Conservation (phyloP, 2,113 vertebrate species). For the Paradisaea rubra region DNA sequence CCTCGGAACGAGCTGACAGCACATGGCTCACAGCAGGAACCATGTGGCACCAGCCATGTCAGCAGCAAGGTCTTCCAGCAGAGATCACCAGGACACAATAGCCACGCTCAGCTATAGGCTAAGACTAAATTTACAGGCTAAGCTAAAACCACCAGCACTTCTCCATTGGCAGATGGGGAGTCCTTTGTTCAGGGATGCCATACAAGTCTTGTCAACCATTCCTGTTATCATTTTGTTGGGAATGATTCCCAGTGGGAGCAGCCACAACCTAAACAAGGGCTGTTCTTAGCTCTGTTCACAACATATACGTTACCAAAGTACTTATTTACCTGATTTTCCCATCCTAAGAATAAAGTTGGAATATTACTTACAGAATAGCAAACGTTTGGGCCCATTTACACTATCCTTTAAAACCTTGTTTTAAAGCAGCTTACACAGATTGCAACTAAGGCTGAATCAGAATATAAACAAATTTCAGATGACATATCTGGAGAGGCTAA, state of each 20-base stretch:
- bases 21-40: background rate
- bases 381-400: background rate
- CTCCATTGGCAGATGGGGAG: background rate
- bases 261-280: background rate
- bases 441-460: background rate
- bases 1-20: background rate
- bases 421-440: background rate
- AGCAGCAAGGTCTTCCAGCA: background rate
- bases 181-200: background rate
- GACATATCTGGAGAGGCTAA: background rate
- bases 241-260: background rate
- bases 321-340: background rate
- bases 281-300: background rate
- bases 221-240: background rate
- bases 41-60: background rate
- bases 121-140: background rate
- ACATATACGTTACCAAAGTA: background rate
- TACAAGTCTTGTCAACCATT: background rate
- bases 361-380: background rate
- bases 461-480: background rate
- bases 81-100: background rate
- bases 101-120: background rate
- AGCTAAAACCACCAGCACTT: background rate
- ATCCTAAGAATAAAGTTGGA: background rate
- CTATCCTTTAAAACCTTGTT: background rate